Conservation (phyloP, 2,797 vertebrate species). For the Moxostoma hubbsi region DNA sequence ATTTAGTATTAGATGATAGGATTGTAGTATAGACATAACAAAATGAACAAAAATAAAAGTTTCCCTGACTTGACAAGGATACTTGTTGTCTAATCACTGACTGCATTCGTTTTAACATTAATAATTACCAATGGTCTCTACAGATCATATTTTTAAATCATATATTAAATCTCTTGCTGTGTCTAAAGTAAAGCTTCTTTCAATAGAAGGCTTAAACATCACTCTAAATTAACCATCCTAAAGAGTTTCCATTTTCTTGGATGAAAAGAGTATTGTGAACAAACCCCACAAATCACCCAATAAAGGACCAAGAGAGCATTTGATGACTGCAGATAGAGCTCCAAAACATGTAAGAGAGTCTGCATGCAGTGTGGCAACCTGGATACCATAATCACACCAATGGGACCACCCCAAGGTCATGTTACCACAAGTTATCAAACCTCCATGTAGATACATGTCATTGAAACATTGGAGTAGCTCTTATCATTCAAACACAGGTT, state of each 20-base stretch:
- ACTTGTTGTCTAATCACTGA: not conserved
- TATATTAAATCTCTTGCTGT: not conserved
- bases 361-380: conserved; percentile 41
- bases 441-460: conserved; percentile 79
- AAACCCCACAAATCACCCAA: conserved; percentile 33
- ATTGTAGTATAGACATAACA: not conserved
- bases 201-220: not conserved
- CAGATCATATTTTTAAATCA: not conserved
- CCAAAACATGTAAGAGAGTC: conserved; percentile 42
- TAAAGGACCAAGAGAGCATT: conserved; percentile 43
- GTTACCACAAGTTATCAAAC: conserved; percentile 75
- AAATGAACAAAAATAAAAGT: too few relatives aligned
- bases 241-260: conserved; percentile 33
- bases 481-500: conserved; percentile 79
- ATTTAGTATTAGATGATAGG: not conserved
- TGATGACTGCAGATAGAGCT: conserved; percentile 54
- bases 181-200: conserved; percentile 27
- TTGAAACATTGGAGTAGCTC: conserved; percentile 76
- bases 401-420: conserved; percentile 55
- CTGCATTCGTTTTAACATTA: not conserved
- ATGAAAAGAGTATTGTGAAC: conserved; percentile 31
- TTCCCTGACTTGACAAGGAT: conserved; percentile 8
- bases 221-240: not conserved
- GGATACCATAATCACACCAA: conserved; percentile 35
- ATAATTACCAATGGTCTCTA: not conserved